Percentiles rank a stretch among this genome's conserved stretches.
These are phyloP conservation scores for Trachythela sp. DNA, from an alignment of 64 coral and sea anemone species.

Conservation along the genomic window DNA sequence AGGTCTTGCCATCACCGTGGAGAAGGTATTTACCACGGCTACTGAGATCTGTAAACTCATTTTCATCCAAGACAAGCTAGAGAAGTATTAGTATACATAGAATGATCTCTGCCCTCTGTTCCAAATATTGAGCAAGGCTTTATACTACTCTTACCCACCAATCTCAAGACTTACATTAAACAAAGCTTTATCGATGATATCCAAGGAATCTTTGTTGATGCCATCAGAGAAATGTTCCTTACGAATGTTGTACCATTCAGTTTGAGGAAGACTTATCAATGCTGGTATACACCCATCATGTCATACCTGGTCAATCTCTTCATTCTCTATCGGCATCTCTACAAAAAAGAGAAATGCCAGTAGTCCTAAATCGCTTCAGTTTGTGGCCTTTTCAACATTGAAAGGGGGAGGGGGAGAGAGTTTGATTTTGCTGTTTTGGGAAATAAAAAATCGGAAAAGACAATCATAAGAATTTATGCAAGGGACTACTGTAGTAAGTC, in stretches of 20 bases:
- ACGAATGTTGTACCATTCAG: constrained; percentile 76
- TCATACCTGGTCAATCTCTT: too few species aligned
- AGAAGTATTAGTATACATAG: background rate
- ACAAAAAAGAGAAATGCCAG: too few species aligned
- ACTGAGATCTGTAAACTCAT: constrained; percentile 54
- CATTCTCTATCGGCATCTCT: too few species aligned
- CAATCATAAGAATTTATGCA: too few species aligned
- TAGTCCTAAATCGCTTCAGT: too few species aligned
- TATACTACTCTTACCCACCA: too few species aligned
- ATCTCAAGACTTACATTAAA: constrained; percentile 70
- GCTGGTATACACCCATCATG: constrained; percentile 2
- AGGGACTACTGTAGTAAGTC: too few species aligned
- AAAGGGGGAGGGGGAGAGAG: too few species aligned
- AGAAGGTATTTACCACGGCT: constrained; percentile 78
- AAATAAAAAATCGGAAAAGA: too few species aligned
- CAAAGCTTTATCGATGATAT: constrained; percentile 87
- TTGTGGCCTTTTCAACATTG: too few species aligned
- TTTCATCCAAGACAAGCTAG: constrained; percentile 80
- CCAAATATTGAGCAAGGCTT: background rate
- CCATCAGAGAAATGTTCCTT: constrained; percentile 75
- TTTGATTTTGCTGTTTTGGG: too few species aligned
- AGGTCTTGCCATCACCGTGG: constrained; percentile 84
- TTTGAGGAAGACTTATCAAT: constrained; percentile 66
- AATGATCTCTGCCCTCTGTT: too few species aligned
- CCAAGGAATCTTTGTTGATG: constrained; percentile 68